A percentile compares a stretch with the other conserved stretches of the same genome.
phyloP scores from a whole-genome alignment of 1,140 invertebrate genomes.

The Asobara japonica region DNA sequence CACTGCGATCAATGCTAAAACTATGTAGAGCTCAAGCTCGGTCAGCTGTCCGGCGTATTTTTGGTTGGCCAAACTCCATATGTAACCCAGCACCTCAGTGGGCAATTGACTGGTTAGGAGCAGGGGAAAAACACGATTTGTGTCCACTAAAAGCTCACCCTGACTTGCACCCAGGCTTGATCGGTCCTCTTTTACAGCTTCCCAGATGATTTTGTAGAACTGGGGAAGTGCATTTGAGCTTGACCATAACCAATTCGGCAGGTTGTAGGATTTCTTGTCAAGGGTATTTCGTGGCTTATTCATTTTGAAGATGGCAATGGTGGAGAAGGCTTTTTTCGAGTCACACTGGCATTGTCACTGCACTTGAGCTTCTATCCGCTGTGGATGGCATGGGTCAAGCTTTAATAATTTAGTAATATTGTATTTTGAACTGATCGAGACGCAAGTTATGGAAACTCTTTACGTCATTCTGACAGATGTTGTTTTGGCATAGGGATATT shows the following conservation, averaged over 20 bases:
- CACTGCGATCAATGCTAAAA: slow-evolving; percentile 72
- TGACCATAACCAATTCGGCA: slow-evolving; percentile 65
- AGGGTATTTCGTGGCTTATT: neutral
- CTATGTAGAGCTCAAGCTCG: slow-evolving; percentile 71
- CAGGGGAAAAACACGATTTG: slow-evolving; percentile 71
- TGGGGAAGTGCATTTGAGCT: slow-evolving; percentile 63
- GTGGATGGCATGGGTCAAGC: too few species aligned
- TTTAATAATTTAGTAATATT: too few species aligned
- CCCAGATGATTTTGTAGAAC: slow-evolving; percentile 66
- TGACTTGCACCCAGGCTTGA: slow-evolving; percentile 44
- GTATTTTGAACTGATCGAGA: too few species aligned
- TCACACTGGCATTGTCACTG: neutral
- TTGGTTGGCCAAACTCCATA: slow-evolving; percentile 74
- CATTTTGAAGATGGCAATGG: neutral
- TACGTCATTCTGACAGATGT: too few species aligned
- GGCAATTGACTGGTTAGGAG: slow-evolving; percentile 72
- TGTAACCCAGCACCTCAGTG: slow-evolving; percentile 70
- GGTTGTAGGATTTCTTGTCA: slow-evolving; percentile 53
- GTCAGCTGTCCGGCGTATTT: slow-evolving; percentile 71
- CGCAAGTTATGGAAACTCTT: too few species aligned
- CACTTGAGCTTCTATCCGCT: too few species aligned
- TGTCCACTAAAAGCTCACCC: slow-evolving; percentile 66
- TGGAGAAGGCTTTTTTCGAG: neutral
- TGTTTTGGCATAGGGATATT: too few species aligned
- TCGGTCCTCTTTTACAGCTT: slow-evolving; percentile 59